Base-by-base conservation (phyloP, 2,888 invertebrate species). In the Lordiphosa andalusiaca region DNA sequence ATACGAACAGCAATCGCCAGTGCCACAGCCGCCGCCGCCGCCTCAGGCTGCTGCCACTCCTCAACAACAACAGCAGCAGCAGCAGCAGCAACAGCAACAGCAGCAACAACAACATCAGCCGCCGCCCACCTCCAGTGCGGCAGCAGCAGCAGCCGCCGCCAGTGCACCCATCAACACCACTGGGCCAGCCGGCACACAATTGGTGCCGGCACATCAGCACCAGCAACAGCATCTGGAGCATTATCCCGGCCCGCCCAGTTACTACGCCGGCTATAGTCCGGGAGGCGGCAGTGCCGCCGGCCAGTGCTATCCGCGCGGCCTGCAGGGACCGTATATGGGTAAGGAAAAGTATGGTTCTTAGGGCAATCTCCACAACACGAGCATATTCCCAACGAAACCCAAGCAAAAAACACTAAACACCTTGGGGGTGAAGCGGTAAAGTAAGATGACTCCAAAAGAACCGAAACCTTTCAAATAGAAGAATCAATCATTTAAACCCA, bases 271-370 rank as follows among this genome's bases (percentile, higher is more conserved):
- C 25, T 92, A 91, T 71, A 86, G 88, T 75, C 90, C 90, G 16
- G 89, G 88, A 41, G 87, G 81, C 50, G 91, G 91, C 36, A 71
- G 70, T 51, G 83, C 83, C 63, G 73, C 83, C 41, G 86, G 85
- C 36, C 91, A 91, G 68, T 92, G 92, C 85, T 92, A 92, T 77
- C 90, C 92, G 66, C 92, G 95, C 68, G 88, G 88, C 62, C 85
- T 89, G 58, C 89, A 89, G 73, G 86, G 86, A 71, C 88, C 89
- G 76, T 90, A 89, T 86, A 90, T 89, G 88, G 89, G 89, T 90
- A 89, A 89, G 90, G 85, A 87, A 89, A 89, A 88, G 89, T 89
- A 90, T 90, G 89, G 88, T 88, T 86, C 86, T 75, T 66, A 48
- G 35, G 41, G 49, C 44, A 44, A 25, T 19, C 19, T 19, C 19